Evolutionary conservation across 2,888 invertebrate species (phyloP), one percentile per base, ranked within the genome.

Genomic region (Stenichneumon culpator): DNA sequence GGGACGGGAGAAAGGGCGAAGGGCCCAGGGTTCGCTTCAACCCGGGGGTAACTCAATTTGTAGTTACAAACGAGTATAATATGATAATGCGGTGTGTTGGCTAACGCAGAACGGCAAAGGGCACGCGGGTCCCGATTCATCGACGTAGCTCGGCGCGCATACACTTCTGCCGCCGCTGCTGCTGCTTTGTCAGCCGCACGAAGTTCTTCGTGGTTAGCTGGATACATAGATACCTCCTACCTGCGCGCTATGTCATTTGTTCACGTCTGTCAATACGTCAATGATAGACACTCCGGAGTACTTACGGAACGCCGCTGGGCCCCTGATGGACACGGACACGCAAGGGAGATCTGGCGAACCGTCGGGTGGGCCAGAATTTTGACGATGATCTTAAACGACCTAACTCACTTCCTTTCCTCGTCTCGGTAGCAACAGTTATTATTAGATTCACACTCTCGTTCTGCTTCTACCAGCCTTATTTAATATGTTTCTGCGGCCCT

Each of bases 31-130:
- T 77, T 73, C 75, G 87, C 89, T 89, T 89, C 87, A 89, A 77
- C 91, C 89, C 90, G 90, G 91, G 93, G 93, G 91, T 93, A 93
- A 93, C 93, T 93, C 93, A 93, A 93, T 93, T 93, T 93, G 93
- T 92, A 92, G 93, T 93, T 92, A 93, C 92, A 93, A 93, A 93
- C 92, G 93, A 93, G 93, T 88, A 90, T 93, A 93, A 93, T 93
- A 93, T 93, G 93, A 93, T 93, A 93, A 93, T 93, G 91, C 88
- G 79, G 63, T 74, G 52, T 39, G 74, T 50, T n/a, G 50, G 75
- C 32, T 44, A 68, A 70, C 50, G 81, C 28, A 63, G 69, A 79
- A 60, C 28, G 78, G 54, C 44, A 54, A 79, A 32, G 79, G 63
- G 70, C 70, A 68, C 77, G 68, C 36, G 25, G 50, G 19, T 47